These are phyloP conservation scores for Oreochromis niloticus DNA, from an alignment of 2,113 vertebrate genomes.

Conservation along the genomic window DNA sequence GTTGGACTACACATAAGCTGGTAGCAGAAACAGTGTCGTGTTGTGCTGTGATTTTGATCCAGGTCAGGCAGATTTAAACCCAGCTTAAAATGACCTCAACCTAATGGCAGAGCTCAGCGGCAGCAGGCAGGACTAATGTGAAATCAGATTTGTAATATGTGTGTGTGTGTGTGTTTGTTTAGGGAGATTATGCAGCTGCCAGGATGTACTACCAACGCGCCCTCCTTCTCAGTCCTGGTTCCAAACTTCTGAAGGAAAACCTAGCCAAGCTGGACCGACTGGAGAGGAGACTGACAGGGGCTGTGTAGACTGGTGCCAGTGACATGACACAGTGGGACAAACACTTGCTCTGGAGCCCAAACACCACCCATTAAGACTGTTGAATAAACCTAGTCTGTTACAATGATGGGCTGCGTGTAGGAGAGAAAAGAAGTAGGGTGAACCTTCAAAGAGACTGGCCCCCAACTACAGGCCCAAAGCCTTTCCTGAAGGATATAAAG, in stretches of 20 bases:
- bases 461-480: background rate
- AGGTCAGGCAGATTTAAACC: background rate
- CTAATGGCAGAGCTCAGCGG: background rate
- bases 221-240: conserved; percentile 84
- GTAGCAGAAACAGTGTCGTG: background rate
- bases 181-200: conserved; percentile 90
- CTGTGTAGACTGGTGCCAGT: background rate
- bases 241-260: conserved; percentile 91
- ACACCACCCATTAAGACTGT: background rate
- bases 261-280: conserved; percentile 91
- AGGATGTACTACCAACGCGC: conserved; percentile 88
- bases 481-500: background rate
- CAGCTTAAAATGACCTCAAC: background rate
- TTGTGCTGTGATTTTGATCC: background rate
- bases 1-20: background rate
- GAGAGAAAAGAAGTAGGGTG: background rate
- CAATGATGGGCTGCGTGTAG: background rate
- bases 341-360: background rate
- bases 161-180: background rate
- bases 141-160: background rate
- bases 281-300: conserved; percentile 80
- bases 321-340: background rate
- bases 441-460: background rate
- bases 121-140: background rate
- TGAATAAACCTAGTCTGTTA: background rate